Evolutionary conservation across 2,113 vertebrate genomes (phyloP).

Genomic region (Microcebus ravelobensis): DNA sequence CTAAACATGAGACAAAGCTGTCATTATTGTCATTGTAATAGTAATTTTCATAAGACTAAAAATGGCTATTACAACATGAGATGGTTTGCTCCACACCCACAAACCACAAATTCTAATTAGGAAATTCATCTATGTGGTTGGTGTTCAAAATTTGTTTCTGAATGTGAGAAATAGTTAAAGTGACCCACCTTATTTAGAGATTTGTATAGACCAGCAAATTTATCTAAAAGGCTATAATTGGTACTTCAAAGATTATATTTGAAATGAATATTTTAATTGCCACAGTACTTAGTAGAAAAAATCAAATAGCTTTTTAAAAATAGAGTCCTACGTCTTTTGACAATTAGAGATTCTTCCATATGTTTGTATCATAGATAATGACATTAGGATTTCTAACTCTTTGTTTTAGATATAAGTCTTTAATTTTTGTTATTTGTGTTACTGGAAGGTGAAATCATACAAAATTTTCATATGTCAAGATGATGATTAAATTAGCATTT

Average conservation of each 20-base stretch:
- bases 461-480: constrained; percentile 44
- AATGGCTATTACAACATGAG: background rate
- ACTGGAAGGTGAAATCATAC: background rate
- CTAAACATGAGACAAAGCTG: background rate
- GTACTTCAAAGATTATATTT: background rate
- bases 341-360: background rate
- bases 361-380: background rate
- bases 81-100: background rate
- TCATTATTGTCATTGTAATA: background rate
- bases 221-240: background rate
- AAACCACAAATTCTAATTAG: background rate
- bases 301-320: background rate
- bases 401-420: background rate
- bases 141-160: background rate
- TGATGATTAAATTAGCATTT: constrained; percentile 29
- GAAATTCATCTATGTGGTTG: background rate
- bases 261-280: background rate
- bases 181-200: background rate
- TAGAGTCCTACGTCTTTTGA: background rate
- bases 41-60: background rate
- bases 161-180: background rate
- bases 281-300: background rate
- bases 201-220: background rate
- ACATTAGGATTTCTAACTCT: background rate
- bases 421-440: background rate